phyloP scores from a whole-genome alignment of 2,888 invertebrate genomes.

The Aquatica leii region DNA sequence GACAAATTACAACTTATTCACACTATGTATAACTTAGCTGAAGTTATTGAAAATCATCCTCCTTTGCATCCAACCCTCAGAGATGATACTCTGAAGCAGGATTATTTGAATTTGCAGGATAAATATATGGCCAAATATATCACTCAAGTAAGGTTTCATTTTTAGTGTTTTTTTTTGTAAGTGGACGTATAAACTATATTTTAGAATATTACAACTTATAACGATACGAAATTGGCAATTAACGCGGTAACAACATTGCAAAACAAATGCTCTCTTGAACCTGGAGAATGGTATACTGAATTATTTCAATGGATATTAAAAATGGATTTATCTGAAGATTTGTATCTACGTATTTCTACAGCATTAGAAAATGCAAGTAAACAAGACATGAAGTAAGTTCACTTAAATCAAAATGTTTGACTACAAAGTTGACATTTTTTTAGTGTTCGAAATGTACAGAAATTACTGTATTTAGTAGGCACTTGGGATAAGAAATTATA shows the following conservation, averaged over 20 bases:
- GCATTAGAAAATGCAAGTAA: slow-evolving; percentile 41
- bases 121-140: slow-evolving; percentile 65
- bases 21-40: slow-evolving; percentile 70
- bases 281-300: slow-evolving; percentile 59
- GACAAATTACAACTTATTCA: slow-evolving; percentile 75
- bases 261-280: slow-evolving; percentile 45
- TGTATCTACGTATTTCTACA: slow-evolving; percentile 47
- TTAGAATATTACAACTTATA: slow-evolving; percentile 37
- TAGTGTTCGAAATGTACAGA: slow-evolving; percentile 29
- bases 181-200: no score
- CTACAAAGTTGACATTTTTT: background rate
- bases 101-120: slow-evolving; percentile 65
- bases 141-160: slow-evolving; percentile 42
- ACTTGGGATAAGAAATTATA: slow-evolving; percentile 52
- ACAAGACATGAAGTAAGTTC: slow-evolving; percentile 17
- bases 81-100: slow-evolving; percentile 61
- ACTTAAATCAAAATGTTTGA: background rate
- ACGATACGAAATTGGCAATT: slow-evolving; percentile 39
- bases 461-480: slow-evolving; percentile 45
- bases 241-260: slow-evolving; percentile 42
- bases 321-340: slow-evolving; percentile 49
- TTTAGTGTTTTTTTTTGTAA: background rate
- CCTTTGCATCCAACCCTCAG: slow-evolving; percentile 62
- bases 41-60: slow-evolving; percentile 58
- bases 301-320: slow-evolving; percentile 54